These are phyloP conservation scores for Aerospiza tachiro DNA, from an alignment of 2,797 vertebrate genomes.

Conservation along the genomic window DNA sequence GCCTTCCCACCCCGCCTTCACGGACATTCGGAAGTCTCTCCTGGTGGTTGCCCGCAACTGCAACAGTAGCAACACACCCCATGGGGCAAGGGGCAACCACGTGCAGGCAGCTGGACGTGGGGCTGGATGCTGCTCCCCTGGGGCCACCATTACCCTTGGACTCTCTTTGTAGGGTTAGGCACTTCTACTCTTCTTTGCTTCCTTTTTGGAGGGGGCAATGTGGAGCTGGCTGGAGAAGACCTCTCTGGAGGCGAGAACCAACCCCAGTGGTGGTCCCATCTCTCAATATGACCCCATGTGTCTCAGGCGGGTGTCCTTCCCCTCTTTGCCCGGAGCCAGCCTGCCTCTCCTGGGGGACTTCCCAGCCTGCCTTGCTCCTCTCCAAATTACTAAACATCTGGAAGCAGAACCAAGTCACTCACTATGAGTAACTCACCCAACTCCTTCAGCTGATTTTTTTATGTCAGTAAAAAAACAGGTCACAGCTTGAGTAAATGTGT, in stretches of 20 bases:
- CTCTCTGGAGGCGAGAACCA: background rate
- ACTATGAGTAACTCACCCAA: background rate
- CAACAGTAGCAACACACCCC: background rate
- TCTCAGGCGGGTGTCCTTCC: background rate
- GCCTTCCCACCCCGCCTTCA: accelerated
- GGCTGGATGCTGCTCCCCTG: accelerated
- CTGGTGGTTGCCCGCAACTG: accelerated
- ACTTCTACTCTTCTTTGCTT: background rate
- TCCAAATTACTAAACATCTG: background rate
- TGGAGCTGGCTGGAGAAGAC: background rate
- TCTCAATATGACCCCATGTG: background rate
- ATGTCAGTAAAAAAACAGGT: background rate
- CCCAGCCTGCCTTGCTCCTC: background rate
- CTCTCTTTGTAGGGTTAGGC: background rate
- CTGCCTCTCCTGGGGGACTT: background rate
- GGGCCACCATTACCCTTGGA: accelerated
- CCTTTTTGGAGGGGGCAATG: background rate
- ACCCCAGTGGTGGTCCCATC: accelerated
- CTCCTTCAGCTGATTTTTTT: background rate
- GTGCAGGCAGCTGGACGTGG: accelerated
- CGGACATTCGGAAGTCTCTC: accelerated
- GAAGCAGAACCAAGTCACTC: background rate
- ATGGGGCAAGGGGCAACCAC: background rate
- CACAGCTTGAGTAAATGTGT: background rate
- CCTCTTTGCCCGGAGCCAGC: background rate